Evolutionary conservation across 2,797 vertebrate species (phyloP).

Genomic region (Buphagus erythrorhynchus): DNA sequence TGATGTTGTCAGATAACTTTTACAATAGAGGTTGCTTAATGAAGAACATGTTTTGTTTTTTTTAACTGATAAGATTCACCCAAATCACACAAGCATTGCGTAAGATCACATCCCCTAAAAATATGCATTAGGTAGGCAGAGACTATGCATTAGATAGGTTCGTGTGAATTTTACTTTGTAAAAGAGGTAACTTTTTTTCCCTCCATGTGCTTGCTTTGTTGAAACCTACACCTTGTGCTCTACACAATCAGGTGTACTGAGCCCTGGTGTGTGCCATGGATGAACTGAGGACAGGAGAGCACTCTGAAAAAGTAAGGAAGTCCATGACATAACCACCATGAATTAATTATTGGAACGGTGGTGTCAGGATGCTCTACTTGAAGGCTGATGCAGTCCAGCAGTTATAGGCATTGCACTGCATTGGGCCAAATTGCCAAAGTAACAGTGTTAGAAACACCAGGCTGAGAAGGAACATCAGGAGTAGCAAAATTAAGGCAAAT

Average conservation of each 20-base stretch:
- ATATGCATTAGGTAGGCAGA: background rate
- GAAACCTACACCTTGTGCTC: background rate
- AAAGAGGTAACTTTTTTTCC: background rate
- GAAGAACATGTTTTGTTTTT: background rate
- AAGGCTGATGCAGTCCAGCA: background rate
- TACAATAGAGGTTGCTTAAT: background rate
- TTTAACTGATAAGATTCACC: background rate
- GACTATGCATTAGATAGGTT: background rate
- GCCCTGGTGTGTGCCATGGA: background rate
- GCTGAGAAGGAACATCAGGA: background rate
- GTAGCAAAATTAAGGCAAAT: background rate
- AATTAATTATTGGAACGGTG: background rate
- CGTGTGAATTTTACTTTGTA: background rate
- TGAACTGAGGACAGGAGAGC: background rate
- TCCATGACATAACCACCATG: background rate
- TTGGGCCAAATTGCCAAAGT: background rate
- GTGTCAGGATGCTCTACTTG: background rate
- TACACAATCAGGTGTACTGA: background rate
- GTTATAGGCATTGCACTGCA: background rate
- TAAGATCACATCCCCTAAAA: background rate
- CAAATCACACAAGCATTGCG: background rate
- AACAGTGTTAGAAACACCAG: background rate
- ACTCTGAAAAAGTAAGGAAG: background rate
- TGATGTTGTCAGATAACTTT: background rate
- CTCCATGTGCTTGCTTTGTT: background rate